Conservation (phyloP, 2,888 invertebrate species). For the Drosophila barbarae region DNA sequence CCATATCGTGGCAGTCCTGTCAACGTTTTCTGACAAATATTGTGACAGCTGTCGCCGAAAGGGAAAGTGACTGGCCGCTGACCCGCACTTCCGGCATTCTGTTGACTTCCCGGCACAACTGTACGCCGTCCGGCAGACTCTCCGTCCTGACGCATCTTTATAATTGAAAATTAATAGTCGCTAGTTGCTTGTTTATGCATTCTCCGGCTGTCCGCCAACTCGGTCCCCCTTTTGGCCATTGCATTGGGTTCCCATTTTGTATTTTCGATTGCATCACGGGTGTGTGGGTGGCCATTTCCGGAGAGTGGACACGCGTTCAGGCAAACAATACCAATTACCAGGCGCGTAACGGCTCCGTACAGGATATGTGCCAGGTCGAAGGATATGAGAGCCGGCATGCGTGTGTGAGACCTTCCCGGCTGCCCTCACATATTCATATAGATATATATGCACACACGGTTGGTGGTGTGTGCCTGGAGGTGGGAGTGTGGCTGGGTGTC, state of each 20-base stretch:
- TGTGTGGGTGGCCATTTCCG: slow-evolving; percentile 33
- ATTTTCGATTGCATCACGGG: slow-evolving; percentile 29
- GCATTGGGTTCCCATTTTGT: slow-evolving; percentile 47
- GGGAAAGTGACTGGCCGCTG: slow-evolving; percentile 39
- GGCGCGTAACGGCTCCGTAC: slow-evolving; percentile 53
- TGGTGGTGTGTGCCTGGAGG: slow-evolving; percentile 10
- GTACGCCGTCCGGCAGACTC: slow-evolving; percentile 11
- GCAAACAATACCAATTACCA: slow-evolving; percentile 72
- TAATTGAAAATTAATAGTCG: slow-evolving; percentile 65
- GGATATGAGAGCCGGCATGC: slow-evolving; percentile 49
- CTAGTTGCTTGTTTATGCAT: slow-evolving; percentile 56
- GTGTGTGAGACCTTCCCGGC: slow-evolving; percentile 47
- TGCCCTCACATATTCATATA: slow-evolving; percentile 40
- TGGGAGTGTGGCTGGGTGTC: slow-evolving; percentile 21
- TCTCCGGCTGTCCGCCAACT: slow-evolving; percentile 9
- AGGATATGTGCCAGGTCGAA: slow-evolving; percentile 37
- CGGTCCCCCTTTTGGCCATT: slow-evolving; percentile 6
- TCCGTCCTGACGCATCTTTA: slow-evolving; percentile 36
- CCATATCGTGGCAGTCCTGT: slow-evolving; percentile 39
- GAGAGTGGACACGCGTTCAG: slow-evolving; percentile 54
- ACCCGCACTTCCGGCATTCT: slow-evolving; percentile 33
- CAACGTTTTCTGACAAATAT: slow-evolving; percentile 46
- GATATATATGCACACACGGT: slow-evolving; percentile 27
- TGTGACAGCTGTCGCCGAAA: slow-evolving; percentile 43
- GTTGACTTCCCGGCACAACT: slow-evolving; percentile 24